Conservation (phyloP, 2,113 vertebrate genomes). For the Myotis lucifugus region DNA sequence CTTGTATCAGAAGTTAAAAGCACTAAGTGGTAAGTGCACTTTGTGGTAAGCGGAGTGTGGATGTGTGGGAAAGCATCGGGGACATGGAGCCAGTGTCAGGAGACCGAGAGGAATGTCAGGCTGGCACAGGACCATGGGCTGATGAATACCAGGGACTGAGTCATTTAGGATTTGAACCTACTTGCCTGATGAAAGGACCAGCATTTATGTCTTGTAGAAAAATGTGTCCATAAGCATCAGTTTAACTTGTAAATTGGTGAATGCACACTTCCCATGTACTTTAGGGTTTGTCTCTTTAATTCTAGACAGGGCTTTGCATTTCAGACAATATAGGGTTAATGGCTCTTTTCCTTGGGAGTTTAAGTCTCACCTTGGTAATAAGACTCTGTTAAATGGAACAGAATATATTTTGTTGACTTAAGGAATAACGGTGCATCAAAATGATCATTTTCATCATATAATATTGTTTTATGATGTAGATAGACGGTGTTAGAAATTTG, state of each 20-base stretch:
- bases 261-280: background rate
- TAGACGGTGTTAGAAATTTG: conserved; percentile 2
- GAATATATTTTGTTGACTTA: background rate
- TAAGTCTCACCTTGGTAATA: background rate
- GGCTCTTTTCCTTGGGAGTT: background rate
- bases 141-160: background rate
- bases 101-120: background rate
- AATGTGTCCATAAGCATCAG: background rate
- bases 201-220: background rate
- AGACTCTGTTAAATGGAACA: background rate
- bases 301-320: background rate
- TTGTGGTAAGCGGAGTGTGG: background rate
- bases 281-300: conserved; percentile 31
- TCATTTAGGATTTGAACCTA: background rate
- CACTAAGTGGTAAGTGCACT: background rate
- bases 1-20: background rate
- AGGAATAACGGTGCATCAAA: background rate
- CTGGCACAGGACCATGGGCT: background rate
- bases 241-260: background rate
- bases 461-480: background rate
- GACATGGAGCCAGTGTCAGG: background rate
- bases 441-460: background rate
- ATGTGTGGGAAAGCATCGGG: background rate
- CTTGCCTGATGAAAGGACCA: background rate
- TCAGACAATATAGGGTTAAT: background rate